phyloP scores from a whole-genome alignment of 2,113 vertebrate genomes.

The Emberiza fucata region DNA sequence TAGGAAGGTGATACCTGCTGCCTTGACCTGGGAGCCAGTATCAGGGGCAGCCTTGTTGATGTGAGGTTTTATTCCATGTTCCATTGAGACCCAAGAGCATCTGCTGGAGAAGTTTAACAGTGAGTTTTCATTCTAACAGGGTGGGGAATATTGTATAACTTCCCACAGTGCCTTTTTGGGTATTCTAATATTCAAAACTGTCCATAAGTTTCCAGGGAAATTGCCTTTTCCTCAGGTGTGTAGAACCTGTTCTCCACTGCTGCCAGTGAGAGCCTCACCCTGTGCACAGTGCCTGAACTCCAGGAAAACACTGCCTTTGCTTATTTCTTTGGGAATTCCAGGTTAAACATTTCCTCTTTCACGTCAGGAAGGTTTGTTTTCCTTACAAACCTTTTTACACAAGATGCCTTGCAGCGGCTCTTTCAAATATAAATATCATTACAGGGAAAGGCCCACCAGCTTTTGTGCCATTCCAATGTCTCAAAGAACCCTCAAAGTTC shows the following conservation, averaged over 20 bases:
- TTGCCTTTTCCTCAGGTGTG: neutral
- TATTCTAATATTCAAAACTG: neutral
- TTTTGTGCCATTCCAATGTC: neutral
- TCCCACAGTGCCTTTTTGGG: neutral
- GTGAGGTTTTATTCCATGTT: neutral
- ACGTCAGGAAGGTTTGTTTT: neutral
- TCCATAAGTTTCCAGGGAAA: neutral
- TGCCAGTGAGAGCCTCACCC: accelerated
- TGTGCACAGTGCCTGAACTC: neutral
- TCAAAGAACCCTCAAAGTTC: neutral
- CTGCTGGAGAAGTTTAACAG: neutral
- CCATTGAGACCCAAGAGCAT: neutral
- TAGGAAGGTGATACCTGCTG: neutral
- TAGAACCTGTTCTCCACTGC: neutral
- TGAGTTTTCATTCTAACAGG: neutral
- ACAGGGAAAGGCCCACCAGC: neutral
- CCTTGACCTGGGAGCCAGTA: neutral
- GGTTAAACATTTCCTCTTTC: neutral
- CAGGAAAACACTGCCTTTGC: neutral
- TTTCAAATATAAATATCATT: neutral
- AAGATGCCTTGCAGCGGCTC: neutral
- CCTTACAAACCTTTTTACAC: neutral
- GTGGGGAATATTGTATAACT: neutral
- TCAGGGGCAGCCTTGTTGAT: neutral
- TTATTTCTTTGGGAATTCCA: neutral